A percentile compares a stretch with the other conserved stretches of the same genome.
Conservation (phyloP, 2,888 invertebrate genomes). For the Ariolimax columbianus region DNA sequence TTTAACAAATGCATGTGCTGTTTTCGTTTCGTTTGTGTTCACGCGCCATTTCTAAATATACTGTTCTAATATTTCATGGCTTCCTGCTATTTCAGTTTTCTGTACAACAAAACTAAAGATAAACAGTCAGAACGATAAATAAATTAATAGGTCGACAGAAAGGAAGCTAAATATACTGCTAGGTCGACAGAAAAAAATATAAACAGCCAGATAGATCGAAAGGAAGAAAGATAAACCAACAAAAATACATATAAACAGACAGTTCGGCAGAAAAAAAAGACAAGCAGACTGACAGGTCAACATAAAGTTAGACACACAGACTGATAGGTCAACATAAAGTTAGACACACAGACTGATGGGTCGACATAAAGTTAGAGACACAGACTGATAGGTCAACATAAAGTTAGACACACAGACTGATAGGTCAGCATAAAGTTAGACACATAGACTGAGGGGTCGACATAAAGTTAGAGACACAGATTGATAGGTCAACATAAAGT, state of each 20-base stretch:
- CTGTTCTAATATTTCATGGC: no score
- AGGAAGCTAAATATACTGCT: background rate
- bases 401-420: background rate
- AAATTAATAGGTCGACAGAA: background rate
- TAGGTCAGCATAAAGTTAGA: background rate
- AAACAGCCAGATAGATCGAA: background rate
- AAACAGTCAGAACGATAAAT: background rate
- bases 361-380: background rate
- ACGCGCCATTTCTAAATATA: no score
- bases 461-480: background rate
- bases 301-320: background rate
- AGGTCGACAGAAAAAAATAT: background rate
- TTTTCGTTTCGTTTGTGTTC: no score
- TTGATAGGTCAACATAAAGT: background rate
- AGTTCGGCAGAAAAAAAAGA: background rate
- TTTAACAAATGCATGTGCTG: no score
- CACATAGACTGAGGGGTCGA: background rate
- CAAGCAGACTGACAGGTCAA: no score
- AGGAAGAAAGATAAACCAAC: background rate
- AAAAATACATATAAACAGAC: background rate
- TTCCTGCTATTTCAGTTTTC: no score
- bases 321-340: background rate
- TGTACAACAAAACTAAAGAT: no score
- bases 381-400: background rate
- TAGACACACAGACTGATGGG: background rate